These are phyloP conservation scores for Heliconius hermathena DNA, from an alignment of 1,140 invertebrate species.

Conservation along the genomic window DNA sequence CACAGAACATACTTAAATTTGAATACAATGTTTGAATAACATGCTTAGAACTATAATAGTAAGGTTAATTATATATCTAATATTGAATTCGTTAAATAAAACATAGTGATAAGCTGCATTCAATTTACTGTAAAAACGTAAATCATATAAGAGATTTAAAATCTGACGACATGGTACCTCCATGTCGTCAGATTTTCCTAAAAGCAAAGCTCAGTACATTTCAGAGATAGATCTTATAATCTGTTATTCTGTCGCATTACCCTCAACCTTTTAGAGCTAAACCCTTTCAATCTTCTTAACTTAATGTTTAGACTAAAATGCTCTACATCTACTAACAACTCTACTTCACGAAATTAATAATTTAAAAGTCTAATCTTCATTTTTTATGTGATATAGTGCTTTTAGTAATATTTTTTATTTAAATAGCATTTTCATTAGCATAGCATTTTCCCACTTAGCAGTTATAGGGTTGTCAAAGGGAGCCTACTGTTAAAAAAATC, in stretches of 20 bases:
- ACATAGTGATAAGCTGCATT: not conserved
- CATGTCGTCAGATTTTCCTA: slow-evolving; percentile 26
- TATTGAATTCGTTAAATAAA: too few relatives aligned
- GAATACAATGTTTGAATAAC: too few relatives aligned
- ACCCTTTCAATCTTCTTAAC: not conserved
- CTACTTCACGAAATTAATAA: not conserved
- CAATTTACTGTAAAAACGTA: not conserved
- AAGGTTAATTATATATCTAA: too few relatives aligned
- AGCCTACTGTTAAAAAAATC: too few relatives aligned
- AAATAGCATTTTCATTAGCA: not conserved
- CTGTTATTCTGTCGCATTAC: slow-evolving; percentile 30
- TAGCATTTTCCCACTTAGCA: too few relatives aligned
- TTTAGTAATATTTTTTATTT: not conserved
- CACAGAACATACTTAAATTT: too few relatives aligned
- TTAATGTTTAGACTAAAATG: slow-evolving; percentile 1
- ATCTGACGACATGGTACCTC: not conserved
- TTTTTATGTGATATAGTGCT: not conserved
- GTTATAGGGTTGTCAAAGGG: too few relatives aligned
- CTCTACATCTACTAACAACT: too few relatives aligned
- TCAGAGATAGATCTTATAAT: slow-evolving; percentile 27
- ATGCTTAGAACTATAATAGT: too few relatives aligned
- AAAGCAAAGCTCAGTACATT: slow-evolving; percentile 27
- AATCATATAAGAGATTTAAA: slow-evolving; percentile 3
- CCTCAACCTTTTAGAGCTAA: slow-evolving; percentile 17
- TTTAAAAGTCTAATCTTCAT: not conserved